A percentile compares a stretch with the other conserved stretches of the same genome.
phyloP scores from a whole-genome alignment of 2,113 vertebrate genomes.

The Gobio gobio region DNA sequence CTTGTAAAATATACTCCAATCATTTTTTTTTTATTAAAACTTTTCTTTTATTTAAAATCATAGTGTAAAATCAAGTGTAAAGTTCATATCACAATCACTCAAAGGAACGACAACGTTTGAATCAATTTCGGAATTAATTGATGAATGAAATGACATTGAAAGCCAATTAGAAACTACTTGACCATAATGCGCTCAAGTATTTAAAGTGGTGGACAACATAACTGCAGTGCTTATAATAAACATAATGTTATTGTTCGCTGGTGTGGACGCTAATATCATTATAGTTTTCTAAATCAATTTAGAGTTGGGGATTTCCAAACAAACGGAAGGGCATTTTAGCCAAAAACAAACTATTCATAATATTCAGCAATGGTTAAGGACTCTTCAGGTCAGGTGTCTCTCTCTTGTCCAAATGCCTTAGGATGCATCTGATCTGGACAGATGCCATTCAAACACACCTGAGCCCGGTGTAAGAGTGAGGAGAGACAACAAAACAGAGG shows the following conservation, averaged over 20 bases:
- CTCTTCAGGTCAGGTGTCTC: constrained; percentile 56
- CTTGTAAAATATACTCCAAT: too few species aligned
- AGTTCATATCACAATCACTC: not conserved
- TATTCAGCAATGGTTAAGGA: constrained; percentile 3
- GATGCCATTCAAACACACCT: constrained; percentile 74
- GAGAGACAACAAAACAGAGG: constrained; percentile 47
- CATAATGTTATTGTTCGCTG: not conserved
- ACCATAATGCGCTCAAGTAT: too few species aligned
- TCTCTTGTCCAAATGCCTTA: constrained; percentile 49
- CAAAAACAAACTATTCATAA: not conserved
- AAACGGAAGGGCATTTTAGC: not conserved
- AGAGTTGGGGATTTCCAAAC: not conserved
- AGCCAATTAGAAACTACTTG: too few species aligned
- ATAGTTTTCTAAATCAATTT: not conserved
- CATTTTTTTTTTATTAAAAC: not conserved
- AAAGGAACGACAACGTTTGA: too few species aligned
- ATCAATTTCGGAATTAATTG: too few species aligned
- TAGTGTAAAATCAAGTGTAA: not conserved
- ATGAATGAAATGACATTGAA: too few species aligned
- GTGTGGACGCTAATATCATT: too few species aligned
- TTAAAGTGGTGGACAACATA: too few species aligned
- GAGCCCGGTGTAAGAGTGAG: constrained; percentile 52
- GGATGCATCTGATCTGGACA: constrained; percentile 64
- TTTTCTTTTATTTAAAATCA: not conserved
- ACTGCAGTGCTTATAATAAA: not conserved